Evolutionary conservation across 2,113 vertebrate genomes (phyloP).

Genomic region (Pampusana beccarii): DNA sequence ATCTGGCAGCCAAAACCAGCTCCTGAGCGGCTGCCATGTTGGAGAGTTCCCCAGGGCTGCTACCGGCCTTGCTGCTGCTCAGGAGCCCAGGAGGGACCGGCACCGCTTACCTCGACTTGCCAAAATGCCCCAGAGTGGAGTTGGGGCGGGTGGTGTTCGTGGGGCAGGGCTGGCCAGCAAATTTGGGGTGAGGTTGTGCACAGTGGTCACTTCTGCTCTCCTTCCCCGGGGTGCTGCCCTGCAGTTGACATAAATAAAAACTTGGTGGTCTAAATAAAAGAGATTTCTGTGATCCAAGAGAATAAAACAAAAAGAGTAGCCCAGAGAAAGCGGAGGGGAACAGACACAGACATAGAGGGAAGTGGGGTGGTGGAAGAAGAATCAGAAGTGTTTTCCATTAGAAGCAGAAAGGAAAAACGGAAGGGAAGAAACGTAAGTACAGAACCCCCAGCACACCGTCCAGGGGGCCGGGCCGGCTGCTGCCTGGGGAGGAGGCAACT

Average conservation of each 20-base stretch:
- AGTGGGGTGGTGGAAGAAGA: conserved; percentile 80
- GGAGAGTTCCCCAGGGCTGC: background rate
- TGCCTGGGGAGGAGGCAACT: too few relatives aligned
- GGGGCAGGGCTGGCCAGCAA: conserved; percentile 74
- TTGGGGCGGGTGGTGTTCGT: conserved; percentile 67
- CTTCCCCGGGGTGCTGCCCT: conserved; percentile 87
- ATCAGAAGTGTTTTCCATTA: conserved; percentile 75
- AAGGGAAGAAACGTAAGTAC: conserved; percentile 53
- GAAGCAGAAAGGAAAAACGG: conserved; percentile 65
- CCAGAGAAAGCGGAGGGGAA: conserved; percentile 65
- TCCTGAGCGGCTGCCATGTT: background rate
- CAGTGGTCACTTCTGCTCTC: conserved; percentile 82
- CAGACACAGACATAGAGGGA: conserved; percentile 25
- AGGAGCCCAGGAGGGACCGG: background rate
- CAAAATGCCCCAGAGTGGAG: conserved; percentile 36
- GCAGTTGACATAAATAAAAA: conserved; percentile 99
- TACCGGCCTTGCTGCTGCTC: background rate
- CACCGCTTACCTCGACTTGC: conserved; percentile 66
- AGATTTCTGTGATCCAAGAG: conserved; percentile 84
- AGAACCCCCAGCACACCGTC: background rate
- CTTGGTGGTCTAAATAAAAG: conserved; percentile 75
- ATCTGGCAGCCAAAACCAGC: rapidly evolving
- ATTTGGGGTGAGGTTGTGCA: conserved; percentile 70
- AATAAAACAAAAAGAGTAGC: conserved; percentile 61
- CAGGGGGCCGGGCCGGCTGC: background rate